A percentile compares a stretch with the other conserved stretches of the same genome.
Conservation (phyloP, 2,888 invertebrate genomes). For the Spilosoma lubricipeda region DNA sequence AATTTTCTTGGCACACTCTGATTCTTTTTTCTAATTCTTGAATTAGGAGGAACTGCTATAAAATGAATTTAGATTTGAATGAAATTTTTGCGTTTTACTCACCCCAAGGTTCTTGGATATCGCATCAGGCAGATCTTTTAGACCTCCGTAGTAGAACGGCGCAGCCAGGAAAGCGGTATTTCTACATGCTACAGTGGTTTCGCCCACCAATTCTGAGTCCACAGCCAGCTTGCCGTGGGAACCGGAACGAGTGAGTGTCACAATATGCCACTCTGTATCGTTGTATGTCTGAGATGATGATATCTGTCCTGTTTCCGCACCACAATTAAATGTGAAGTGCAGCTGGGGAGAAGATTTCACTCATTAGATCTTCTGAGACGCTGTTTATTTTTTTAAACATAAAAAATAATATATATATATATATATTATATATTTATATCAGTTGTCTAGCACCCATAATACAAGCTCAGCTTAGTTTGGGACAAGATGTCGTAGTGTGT, state of each 20-base stretch:
- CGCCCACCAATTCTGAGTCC: slow-evolving; percentile 86
- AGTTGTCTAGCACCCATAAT: too few relatives aligned
- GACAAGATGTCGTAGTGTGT: too few relatives aligned
- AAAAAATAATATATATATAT: too few relatives aligned
- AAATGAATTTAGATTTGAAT: background rate
- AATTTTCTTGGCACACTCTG: background rate
- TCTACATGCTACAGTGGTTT: slow-evolving; percentile 79
- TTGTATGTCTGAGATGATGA: slow-evolving; percentile 87
- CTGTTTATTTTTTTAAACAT: too few relatives aligned
- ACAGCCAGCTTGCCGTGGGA: slow-evolving; percentile 89
- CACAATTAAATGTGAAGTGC: slow-evolving; percentile 90
- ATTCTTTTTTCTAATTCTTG: background rate
- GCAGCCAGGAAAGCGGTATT: slow-evolving; percentile 87
- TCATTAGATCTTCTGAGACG: background rate
- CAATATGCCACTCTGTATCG: slow-evolving; percentile 93
- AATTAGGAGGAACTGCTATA: background rate
- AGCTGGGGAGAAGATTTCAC: slow-evolving; percentile 74
- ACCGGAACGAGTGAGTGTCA: slow-evolving; percentile 88
- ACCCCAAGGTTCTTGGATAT: slow-evolving; percentile 64
- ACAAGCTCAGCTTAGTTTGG: too few relatives aligned
- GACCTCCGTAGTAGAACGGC: slow-evolving; percentile 94
- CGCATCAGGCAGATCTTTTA: slow-evolving; percentile 79
- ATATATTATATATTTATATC: too few relatives aligned
- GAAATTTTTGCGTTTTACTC: slow-evolving; percentile 24
- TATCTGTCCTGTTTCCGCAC: slow-evolving; percentile 87